Evolutionary conservation across 2,888 invertebrate species (phyloP).

Genomic region (Spisula solida): DNA sequence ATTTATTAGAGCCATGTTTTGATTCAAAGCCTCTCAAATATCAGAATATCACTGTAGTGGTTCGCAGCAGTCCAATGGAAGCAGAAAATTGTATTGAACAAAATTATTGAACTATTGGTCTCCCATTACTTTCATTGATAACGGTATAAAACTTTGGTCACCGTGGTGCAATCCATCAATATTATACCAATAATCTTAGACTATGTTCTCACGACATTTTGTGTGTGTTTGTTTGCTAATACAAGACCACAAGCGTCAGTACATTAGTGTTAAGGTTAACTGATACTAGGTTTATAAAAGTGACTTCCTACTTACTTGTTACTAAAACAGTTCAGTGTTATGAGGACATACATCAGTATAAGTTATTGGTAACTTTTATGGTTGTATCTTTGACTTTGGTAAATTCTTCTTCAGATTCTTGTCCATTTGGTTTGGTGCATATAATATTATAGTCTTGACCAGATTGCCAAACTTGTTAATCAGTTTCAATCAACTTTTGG

Average conservation of each 20-base stretch:
- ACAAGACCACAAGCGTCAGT: background rate
- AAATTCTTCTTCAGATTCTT: background rate
- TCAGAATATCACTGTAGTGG: conserved; percentile 34
- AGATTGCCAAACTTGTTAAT: background rate
- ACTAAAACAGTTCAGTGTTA: no score
- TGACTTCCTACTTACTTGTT: no score
- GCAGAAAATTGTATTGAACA: conserved; percentile 66
- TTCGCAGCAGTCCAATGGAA: conserved; percentile 21
- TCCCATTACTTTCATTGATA: conserved; percentile 71
- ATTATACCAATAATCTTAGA: conserved; percentile 23
- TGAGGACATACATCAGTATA: no score
- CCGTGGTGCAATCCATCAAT: conserved; percentile 31
- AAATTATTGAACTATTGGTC: conserved; percentile 68
- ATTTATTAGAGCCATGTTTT: conserved; percentile 3
- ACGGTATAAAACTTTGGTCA: conserved; percentile 54
- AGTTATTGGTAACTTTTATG: no score
- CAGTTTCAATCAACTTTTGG: no score
- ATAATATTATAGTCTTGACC: background rate
- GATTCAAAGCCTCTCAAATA: conserved; percentile 38
- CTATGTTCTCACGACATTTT: conserved; percentile 8
- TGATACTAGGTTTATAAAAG: no score
- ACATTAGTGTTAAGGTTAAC: background rate
- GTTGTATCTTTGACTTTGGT: background rate
- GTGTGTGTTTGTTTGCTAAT: background rate
- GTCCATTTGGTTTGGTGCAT: background rate